Base-by-base conservation (phyloP, 2,797 vertebrate genomes). In the Periparus ater region DNA sequence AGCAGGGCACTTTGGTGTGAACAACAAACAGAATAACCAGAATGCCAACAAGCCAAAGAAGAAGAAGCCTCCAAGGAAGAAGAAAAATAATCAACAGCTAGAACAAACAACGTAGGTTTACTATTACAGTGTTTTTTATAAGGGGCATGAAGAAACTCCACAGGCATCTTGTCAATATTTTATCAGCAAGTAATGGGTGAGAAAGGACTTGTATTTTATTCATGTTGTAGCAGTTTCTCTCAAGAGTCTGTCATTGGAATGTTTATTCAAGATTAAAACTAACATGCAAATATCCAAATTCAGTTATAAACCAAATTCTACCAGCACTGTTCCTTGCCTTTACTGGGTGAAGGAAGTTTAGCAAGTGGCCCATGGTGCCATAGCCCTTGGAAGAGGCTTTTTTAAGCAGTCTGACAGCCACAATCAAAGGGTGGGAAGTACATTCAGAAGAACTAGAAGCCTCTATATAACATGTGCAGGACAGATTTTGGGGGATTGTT, bases 61-160 rank as follows among this genome's bases (percentile, higher is more conserved):
- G 98, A 99, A 99, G 98, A 99, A 99, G 95, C 99, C 99, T n/a
- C 98, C 98, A 80, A 98, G 99, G 91, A 99, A 99, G 97, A 99
- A 99, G 98, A 99, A 99, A 96, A 98, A 98, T 73, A 98, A 97
- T 96, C 98, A 98, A 86, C 99, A 98, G 76, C 97, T 98, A 96
- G 98, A 98, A 75, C 98, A 98, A 96, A 97, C 98, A 95, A 98
- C 98, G 99, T 99, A 99, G 98, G 98, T 98, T 96, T 72, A 91
- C 87, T 81, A 74, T 95, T 96, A 76, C 82, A 17, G 85, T 82
- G 54, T 47, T 94, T 90, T 93, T 76, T 76, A 22, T 88, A 61
- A 80, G 45, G 82, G 92, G 58, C 38, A 0, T 44, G 88, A 91
- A 92, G 87, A 93, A 83, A 65, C 57, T 89, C 81, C 73, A 17